Base-by-base conservation (phyloP, 2,797 vertebrate species). In the Calcarius lapponicus region DNA sequence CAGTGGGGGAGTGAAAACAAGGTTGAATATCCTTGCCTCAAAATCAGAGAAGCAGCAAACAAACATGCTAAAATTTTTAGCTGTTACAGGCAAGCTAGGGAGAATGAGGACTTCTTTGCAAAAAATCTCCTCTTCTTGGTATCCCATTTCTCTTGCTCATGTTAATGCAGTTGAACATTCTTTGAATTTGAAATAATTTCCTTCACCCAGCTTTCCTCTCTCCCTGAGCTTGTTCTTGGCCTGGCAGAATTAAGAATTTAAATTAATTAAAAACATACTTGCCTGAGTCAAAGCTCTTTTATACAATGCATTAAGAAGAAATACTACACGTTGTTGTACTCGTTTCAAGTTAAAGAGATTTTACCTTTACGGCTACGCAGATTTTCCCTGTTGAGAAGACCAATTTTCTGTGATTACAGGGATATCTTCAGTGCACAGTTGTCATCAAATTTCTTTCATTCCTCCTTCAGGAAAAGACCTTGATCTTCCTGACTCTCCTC, bases 151-250 rank as follows among this genome's bases (percentile, higher is more conserved):
- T 82, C 36, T 81, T 92, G 26, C 50, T 78, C 29, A 47, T 90
- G 34, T 81, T 91, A 57, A 76, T 67, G n/a, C 42, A 83, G 26
- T 24, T 73, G 21, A 87, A 88, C 48, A 29, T 88, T 91, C 67
- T 92, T 94, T 88, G 80, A 89, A 93, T 66, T 70, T 86, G 64
- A 93, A 94, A 90, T 91, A 72, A 86, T 93, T 84, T 93, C 42
- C 51, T 88, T 93, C 60, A 79, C 73, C 26, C 38, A 47, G 5
- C 50, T 65, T 86, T 94, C 20, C 21, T 88, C 19, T 36, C 6
- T 13, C 31, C 13, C 22, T 4, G 9, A 80, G 47, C 34, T 75
- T 79, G 16, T 75, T 90, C 74, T 67, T 86, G 78, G 28, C 18
- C 50, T 54, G 13, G 17, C 48, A 76, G 79, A 91, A 92, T 84